Percentiles rank a stretch among this genome's conserved stretches.
Evolutionary conservation across 2,888 invertebrate genomes (phyloP).

Genomic region (Coecobrya sp.): DNA sequence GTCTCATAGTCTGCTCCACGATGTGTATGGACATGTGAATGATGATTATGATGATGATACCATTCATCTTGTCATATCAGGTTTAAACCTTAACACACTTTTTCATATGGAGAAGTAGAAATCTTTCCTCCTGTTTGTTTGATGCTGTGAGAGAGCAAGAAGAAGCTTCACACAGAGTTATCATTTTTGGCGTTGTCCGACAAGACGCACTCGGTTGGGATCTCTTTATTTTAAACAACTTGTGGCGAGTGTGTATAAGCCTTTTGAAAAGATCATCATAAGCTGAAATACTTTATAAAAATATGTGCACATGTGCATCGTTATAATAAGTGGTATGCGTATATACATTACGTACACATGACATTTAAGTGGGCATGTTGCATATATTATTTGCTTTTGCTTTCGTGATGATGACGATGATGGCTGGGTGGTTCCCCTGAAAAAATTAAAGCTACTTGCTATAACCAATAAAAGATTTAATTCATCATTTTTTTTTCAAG

Average conservation of each 20-base stretch:
- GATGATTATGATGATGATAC: constrained; percentile 40
- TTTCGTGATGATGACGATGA: neutral
- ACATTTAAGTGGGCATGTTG: neutral
- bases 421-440: constrained; percentile 58
- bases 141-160: neutral
- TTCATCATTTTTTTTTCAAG: constrained; percentile 14
- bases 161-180: constrained; percentile 29
- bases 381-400: neutral
- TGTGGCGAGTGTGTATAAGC: neutral
- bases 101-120: constrained; percentile 24
- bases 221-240: constrained; percentile 52
- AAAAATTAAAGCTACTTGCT: constrained; percentile 7
- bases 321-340: too few relatives aligned
- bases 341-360: too few relatives aligned
- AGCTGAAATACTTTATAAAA: neutral
- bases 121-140: constrained; percentile 17
- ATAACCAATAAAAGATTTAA: constrained; percentile 40
- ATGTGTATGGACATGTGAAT: constrained; percentile 31
- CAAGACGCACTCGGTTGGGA: constrained; percentile 43
- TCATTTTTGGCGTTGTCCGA: constrained; percentile 67
- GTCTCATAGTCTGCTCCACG: neutral
- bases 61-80: constrained; percentile 61
- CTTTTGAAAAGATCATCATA: neutral
- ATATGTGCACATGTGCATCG: neutral
- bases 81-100: constrained; percentile 21